Evolutionary conservation across 1,140 invertebrate species (phyloP).

Genomic region (Mactra quadrangularis): DNA sequence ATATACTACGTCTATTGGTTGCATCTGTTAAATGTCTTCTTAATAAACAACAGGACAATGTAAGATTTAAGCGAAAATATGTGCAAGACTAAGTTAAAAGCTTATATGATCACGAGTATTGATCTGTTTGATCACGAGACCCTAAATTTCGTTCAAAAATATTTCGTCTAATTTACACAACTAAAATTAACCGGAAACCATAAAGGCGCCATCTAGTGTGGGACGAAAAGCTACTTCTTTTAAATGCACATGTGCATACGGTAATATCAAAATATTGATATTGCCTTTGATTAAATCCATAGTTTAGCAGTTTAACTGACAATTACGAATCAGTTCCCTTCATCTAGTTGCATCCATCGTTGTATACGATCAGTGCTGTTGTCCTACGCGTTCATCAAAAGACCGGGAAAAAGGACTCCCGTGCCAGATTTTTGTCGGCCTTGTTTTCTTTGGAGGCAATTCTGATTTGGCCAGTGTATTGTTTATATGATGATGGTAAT

Average conservation of each 20-base stretch:
- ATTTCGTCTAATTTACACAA: not conserved
- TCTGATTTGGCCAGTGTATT: not conserved
- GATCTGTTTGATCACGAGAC: too few relatives aligned
- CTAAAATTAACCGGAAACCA: conserved; percentile 3
- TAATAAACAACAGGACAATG: too few relatives aligned
- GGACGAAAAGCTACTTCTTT: conserved; percentile 54
- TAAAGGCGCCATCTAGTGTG: conserved; percentile 46
- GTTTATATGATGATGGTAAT: not conserved
- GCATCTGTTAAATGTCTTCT: too few relatives aligned
- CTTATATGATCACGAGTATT: too few relatives aligned
- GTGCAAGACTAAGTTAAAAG: too few relatives aligned
- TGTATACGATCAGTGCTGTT: not conserved
- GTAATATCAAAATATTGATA: not conserved
- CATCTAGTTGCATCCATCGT: not conserved
- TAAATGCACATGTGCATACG: conserved; percentile 28
- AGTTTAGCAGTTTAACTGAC: not conserved
- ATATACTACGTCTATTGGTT: too few relatives aligned
- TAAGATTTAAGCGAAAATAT: too few relatives aligned
- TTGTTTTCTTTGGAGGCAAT: not conserved
- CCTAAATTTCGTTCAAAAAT: conserved; percentile 22
- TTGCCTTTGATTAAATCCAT: not conserved
- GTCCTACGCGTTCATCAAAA: not conserved
- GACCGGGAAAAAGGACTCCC: conserved; percentile 20
- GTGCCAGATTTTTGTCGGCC: not conserved
- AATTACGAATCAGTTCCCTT: not conserved